Evolutionary conservation across 2,113 vertebrate genomes (phyloP).

Genomic region (Ictalurus furcatus): DNA sequence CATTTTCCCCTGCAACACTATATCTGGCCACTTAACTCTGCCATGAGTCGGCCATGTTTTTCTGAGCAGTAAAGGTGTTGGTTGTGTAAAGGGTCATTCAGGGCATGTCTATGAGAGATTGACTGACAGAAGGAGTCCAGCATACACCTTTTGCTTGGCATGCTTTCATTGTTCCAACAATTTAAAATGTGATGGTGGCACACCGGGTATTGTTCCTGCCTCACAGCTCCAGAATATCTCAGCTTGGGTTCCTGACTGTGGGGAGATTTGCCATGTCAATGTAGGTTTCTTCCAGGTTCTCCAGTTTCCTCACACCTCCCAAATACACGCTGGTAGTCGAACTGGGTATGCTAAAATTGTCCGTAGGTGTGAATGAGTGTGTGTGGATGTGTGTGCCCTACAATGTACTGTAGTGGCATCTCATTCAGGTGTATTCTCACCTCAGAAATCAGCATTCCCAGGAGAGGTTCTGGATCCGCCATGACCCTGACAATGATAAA

Average conservation of each 20-base stretch:
- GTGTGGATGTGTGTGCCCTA: background rate
- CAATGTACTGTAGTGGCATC: background rate
- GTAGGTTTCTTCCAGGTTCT: background rate
- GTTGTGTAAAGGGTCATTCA: background rate
- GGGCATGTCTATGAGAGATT: background rate
- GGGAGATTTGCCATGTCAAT: background rate
- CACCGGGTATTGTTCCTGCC: background rate
- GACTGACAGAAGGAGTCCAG: background rate
- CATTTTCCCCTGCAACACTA: background rate
- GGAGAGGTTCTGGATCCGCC: background rate
- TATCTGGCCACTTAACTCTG: background rate
- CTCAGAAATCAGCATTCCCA: background rate
- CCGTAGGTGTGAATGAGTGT: background rate
- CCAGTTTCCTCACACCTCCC: background rate
- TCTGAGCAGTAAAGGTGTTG: background rate
- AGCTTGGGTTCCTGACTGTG: background rate
- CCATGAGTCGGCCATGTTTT: background rate
- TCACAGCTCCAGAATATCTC: background rate
- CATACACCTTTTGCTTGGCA: background rate
- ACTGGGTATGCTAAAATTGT: background rate
- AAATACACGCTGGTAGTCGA: background rate
- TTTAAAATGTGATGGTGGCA: background rate
- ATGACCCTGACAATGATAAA: background rate
- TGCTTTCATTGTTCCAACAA: background rate
- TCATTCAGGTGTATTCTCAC: background rate